phyloP scores from a whole-genome alignment of 2,888 invertebrate genomes.

The Chrysina gloriosa region DNA sequence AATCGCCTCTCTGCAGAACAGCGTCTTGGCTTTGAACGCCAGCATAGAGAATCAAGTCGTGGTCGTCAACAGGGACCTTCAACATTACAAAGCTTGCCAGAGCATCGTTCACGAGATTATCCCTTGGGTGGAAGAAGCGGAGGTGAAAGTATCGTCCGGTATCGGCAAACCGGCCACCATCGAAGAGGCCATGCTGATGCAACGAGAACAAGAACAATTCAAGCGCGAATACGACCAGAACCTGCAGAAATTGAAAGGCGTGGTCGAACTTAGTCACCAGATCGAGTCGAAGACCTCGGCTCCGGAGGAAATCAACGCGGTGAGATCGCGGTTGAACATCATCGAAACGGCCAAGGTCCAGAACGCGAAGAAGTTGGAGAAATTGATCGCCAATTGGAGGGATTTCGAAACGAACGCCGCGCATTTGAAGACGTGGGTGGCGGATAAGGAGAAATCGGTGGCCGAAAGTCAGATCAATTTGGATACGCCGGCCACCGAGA shows the following conservation, averaged over 20 bases:
- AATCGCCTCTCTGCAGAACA: conserved; percentile 79
- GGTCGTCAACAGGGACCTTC: conserved; percentile 80
- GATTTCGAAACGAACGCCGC: conserved; percentile 82
- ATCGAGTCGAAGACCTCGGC: conserved; percentile 80
- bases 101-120: conserved; percentile 81
- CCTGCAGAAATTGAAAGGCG: conserved; percentile 78
- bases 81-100: conserved; percentile 88
- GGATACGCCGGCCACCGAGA: conserved; percentile 78
- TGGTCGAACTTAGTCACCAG: conserved; percentile 80
- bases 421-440: conserved; percentile 83
- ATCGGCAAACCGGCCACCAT: conserved; percentile 81
- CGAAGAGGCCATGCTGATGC: conserved; percentile 83
- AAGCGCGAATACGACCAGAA: conserved; percentile 83
- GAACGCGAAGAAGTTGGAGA: conserved; percentile 82
- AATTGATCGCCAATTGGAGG: conserved; percentile 83
- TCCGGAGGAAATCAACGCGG: conserved; percentile 86
- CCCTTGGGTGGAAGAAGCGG: conserved; percentile 90
- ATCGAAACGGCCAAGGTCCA: conserved; percentile 85
- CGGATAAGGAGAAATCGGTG: conserved; percentile 73
- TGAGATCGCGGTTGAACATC: conserved; percentile 86
- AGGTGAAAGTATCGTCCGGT: conserved; percentile 79
- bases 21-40: conserved; percentile 80
- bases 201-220: conserved; percentile 78
- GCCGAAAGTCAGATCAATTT: conserved; percentile 71
- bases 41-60: conserved; percentile 82